Percentiles rank a stretch among this genome's conserved stretches.
Conservation (phyloP, 2,797 vertebrate genomes). For the Tragelaphus eurycerus region DNA sequence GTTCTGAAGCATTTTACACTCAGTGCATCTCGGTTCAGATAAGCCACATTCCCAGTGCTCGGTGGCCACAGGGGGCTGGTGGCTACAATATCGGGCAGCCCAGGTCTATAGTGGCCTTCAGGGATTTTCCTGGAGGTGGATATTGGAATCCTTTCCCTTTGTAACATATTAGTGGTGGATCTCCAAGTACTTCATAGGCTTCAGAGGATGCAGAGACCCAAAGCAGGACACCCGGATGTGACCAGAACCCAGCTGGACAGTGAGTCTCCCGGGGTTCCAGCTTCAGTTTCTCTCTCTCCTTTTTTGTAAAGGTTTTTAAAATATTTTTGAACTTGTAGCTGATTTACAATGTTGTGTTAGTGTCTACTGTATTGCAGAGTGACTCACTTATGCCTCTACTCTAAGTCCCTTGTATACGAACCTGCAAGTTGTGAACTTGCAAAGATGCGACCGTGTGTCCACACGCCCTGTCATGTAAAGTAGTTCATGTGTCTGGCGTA, state of each 20-base stretch:
- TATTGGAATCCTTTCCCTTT: background rate
- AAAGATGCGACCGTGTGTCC: background rate
- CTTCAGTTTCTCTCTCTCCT: background rate
- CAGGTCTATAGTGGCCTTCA: background rate
- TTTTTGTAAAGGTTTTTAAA: background rate
- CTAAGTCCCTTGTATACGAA: background rate
- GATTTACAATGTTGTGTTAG: background rate
- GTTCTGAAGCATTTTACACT: background rate
- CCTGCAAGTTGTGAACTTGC: background rate
- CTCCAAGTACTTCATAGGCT: background rate
- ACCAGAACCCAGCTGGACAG: background rate
- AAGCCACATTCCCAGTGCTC: background rate
- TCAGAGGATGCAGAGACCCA: background rate
- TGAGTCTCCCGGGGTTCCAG: background rate
- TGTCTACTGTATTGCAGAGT: background rate
- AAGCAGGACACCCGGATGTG: background rate
- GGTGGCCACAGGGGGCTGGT: background rate
- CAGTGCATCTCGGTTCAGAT: background rate
- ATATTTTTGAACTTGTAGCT: background rate
- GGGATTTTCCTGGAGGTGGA: background rate
- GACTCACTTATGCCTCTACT: background rate
- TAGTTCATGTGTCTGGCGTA: rapidly evolving
- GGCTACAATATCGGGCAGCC: background rate
- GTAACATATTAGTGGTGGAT: background rate
- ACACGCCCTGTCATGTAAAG: background rate